These are phyloP conservation scores for Cephus runcator DNA, from an alignment of 2,888 invertebrate genomes.

Conservation along the genomic window DNA sequence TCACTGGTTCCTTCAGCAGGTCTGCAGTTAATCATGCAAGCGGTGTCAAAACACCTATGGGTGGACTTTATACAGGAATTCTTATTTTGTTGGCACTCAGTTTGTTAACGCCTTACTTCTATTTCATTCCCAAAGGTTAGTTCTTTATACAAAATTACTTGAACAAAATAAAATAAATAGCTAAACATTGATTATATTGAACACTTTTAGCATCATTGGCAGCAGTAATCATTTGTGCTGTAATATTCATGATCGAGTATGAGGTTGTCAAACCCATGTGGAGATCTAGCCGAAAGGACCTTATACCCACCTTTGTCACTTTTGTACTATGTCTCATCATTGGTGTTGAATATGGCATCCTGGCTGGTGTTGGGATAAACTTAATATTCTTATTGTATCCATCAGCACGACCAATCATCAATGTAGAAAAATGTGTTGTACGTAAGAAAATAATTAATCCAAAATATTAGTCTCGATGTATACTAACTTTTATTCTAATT, in stretches of 20 bases:
- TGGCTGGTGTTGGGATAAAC: constrained; percentile 84
- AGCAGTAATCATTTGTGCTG: constrained; percentile 94
- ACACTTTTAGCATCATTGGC: constrained; percentile 76
- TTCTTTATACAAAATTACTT: no score
- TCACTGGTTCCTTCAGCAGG: constrained; percentile 88
- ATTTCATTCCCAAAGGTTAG: constrained; percentile 81
- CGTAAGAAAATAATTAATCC: constrained; percentile 22
- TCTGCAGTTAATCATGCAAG: constrained; percentile 96
- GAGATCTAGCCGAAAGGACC: constrained; percentile 82
- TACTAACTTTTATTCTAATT: neutral
- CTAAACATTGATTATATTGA: neutral
- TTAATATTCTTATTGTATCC: constrained; percentile 82
- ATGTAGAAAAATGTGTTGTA: constrained; percentile 78
- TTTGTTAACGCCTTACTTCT: constrained; percentile 88
- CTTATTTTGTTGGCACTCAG: constrained; percentile 86
- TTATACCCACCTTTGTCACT: constrained; percentile 84
- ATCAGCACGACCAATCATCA: constrained; percentile 81
- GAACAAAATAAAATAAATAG: neutral
- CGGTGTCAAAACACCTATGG: constrained; percentile 89
- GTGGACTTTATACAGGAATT: constrained; percentile 84
- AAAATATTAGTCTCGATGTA: no score
- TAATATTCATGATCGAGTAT: constrained; percentile 94
- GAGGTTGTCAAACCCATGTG: constrained; percentile 88
- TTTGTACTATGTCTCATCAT: constrained; percentile 83
- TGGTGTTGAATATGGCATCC: constrained; percentile 88